Base-by-base conservation (phyloP, 2,797 vertebrate species). In the Emys orbicularis region DNA sequence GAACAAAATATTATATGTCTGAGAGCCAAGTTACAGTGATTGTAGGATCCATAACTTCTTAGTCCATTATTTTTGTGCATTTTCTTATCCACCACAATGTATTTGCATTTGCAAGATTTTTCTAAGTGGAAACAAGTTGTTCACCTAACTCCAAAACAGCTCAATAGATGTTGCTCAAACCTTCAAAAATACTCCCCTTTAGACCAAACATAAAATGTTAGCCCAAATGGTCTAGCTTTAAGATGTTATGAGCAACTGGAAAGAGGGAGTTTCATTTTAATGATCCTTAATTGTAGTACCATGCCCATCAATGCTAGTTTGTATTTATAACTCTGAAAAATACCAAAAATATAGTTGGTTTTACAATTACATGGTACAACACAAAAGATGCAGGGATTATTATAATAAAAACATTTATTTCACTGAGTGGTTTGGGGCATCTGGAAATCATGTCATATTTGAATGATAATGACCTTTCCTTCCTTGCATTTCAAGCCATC, bases 261-360 rank as follows among this genome's bases (percentile, higher is more conserved):
- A 95, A 88, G 41, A 95, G 80, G 82, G 77, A 94, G 90, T 90
- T 93, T 81, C 90, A 87, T 96, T 97, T 93, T 92, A 93, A 93
- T 86, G 89, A 94, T 80, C 88, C 56, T 96, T 95, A 96, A 93
- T 91, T 59, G 79, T 53, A 79, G 59, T 90, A 59, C 90, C 87
- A 97, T 93, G 86, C 86, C 80, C 86, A 93, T 83, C 47, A 82
- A 49, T 25, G 44, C 52, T 79, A 84, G 50, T 59, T 94, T 49
- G 53, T 82, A 37, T 92, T 84, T 86, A 86, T 89, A 92, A 90
- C 79, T 72, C 65, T 12, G n/a, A 41, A 41, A 72, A 72, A 91
- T 41, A 44, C 84, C 53, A 79, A 82, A 93, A 96, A 87, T 50
- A 25, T 88, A 53, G 68, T 72, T 72, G n/a, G 79, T 88, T 97